phyloP scores from a whole-genome alignment of 2,113 vertebrate species.

The Theristicus caerulescens region DNA sequence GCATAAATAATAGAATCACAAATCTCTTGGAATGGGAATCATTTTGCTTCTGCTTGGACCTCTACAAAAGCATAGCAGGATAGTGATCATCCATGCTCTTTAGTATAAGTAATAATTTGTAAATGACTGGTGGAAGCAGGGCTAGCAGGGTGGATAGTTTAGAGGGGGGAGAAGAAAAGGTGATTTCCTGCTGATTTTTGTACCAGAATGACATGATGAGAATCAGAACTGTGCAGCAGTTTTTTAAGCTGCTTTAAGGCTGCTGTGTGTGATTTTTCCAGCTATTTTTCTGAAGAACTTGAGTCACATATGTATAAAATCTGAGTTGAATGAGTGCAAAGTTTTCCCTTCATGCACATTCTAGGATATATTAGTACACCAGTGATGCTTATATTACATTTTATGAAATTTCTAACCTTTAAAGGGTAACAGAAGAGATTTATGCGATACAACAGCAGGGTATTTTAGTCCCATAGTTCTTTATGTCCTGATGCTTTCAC shows the following conservation, averaged over 20 bases:
- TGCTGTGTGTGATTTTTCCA: neutral
- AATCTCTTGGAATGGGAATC: neutral
- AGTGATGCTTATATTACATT: neutral
- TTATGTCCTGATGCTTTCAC: neutral
- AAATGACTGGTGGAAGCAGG: neutral
- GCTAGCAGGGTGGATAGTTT: neutral
- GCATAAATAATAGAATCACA: neutral
- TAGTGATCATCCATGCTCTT: neutral
- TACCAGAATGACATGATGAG: neutral
- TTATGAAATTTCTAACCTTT: slow-evolving; percentile 24
- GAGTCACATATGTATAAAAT: neutral
- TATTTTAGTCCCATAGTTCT: neutral
- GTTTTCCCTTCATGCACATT: neutral
- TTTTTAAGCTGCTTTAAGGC: neutral
- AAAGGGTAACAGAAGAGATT: slow-evolving; percentile 16
- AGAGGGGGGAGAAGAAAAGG: neutral
- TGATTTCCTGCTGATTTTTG: neutral
- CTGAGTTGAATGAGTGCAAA: neutral
- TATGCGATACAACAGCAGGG: neutral
- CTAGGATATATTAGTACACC: neutral
- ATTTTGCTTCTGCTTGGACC: neutral
- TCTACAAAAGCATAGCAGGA: neutral
- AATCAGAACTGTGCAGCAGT: neutral
- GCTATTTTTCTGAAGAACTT: neutral
- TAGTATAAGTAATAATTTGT: neutral